Percentiles rank a stretch among this genome's conserved stretches.
Conservation (phyloP, 2,113 vertebrate genomes). For the Prionailurus bengalensis region DNA sequence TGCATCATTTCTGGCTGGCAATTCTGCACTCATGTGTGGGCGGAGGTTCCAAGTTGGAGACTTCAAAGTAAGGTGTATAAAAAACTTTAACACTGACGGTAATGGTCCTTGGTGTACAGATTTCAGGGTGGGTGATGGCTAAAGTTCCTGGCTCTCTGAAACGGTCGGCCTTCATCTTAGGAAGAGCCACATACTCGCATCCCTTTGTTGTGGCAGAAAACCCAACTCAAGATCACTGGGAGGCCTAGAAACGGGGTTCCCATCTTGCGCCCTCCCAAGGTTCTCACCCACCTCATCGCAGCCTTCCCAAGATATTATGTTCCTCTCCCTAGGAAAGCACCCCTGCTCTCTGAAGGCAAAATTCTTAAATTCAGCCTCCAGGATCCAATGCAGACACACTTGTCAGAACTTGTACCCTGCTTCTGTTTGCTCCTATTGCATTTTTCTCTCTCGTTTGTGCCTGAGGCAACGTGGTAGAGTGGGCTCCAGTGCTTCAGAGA, state of each 20-base stretch:
- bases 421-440: neutral
- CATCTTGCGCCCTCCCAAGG: neutral
- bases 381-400: accelerated
- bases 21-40: neutral
- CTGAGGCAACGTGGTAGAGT: neutral
- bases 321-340: neutral
- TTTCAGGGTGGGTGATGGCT: neutral
- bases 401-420: neutral
- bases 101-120: neutral
- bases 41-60: neutral
- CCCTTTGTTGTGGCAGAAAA: neutral
- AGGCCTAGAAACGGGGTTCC: neutral
- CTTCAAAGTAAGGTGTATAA: neutral
- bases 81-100: neutral
- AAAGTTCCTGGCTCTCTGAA: neutral
- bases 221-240: neutral
- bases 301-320: neutral
- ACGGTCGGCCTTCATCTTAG: neutral
- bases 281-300: neutral
- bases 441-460: neutral
- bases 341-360: neutral
- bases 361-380: neutral
- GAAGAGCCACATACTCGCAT: too few species aligned
- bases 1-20: conserved; percentile 4
- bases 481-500: accelerated